Evolutionary conservation across 2,888 invertebrate species (phyloP).

Genomic region (Andrena dorsata): DNA sequence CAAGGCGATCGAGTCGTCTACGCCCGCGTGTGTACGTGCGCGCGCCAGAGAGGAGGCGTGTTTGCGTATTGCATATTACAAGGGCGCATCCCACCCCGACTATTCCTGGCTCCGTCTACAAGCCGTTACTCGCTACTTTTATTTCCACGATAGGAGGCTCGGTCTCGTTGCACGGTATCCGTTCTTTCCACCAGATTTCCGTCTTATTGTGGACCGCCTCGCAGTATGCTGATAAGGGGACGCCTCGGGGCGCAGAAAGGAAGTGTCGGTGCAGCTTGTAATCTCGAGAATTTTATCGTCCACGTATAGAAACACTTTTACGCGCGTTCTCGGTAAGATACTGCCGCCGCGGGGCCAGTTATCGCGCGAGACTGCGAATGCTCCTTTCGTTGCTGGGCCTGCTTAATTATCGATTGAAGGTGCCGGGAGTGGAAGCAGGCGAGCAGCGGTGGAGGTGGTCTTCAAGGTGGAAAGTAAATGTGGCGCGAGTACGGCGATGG

Average conservation of each 20-base stretch:
- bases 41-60: background rate
- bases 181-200: constrained; percentile 75
- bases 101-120: constrained; percentile 40
- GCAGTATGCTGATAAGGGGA: constrained; percentile 70
- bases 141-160: constrained; percentile 68
- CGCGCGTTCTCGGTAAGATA: constrained; percentile 31
- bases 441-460: background rate
- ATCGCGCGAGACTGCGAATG: constrained; percentile 31
- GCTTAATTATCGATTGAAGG: constrained; percentile 44
- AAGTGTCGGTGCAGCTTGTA: constrained; percentile 52
- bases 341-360: constrained; percentile 11
- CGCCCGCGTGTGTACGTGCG: background rate
- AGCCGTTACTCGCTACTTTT: constrained; percentile 64
- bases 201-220: constrained; percentile 71
- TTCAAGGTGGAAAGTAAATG: background rate
- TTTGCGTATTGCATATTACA: constrained; percentile 61
- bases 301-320: constrained; percentile 56
- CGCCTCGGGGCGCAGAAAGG: constrained; percentile 56
- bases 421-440: background rate
- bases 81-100: constrained; percentile 17
- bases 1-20: constrained; percentile 34
- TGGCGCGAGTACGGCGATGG: background rate
- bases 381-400: constrained; percentile 11
- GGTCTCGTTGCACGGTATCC: constrained; percentile 70
- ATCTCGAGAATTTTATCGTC: constrained; percentile 63